Base-by-base conservation (phyloP, 2,888 invertebrate species). In the Galeopsomyia nigrocyanea region DNA sequence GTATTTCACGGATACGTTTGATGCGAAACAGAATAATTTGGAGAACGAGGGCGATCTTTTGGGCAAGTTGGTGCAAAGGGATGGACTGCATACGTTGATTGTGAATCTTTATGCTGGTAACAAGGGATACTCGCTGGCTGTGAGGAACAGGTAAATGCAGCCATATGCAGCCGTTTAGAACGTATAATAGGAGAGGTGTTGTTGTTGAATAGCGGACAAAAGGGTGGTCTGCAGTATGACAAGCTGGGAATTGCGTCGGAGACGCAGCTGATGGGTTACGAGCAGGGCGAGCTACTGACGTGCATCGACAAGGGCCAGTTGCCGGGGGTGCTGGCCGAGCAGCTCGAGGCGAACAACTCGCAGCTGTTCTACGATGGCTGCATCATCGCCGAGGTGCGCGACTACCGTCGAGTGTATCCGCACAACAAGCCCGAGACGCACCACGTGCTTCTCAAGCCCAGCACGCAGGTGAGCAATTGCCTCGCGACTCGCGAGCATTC, bases 231-330 rank as follows among this genome's bases (percentile, higher is more conserved):
- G 81, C 83, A 84, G 75, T 84, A 85, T 78, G 92, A 92, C 79
- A 91, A 91, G 39, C 39, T 39, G 39, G 19, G 53, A 26, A 26
- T 26, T 5, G 26, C 26, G 26, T 81, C 87, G 50, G 94, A 94
- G 88, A 93, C 94, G 76, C 91, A 92, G 81, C 88, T 92, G 82
- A 93, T 93, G 93, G 94, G 95, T 81, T 97, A 97, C 85, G 95
- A 96, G 87, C 94, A 95, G 87, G 95, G 96, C 83, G 92, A 95
- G 83, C 87, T 97, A 76, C 88, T 97, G 78, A 92, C 93, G 83
- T 95, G 94, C 85, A 93, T 97, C 81, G 95, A 97, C 87, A 94
- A 94, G 87, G 96, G 96, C 87, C 94, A 96, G 88, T 88, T 98
- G 84, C 97, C 97, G 63, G 94, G 95, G 75, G 92, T 94, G 83